phyloP scores from a whole-genome alignment of 2,113 vertebrate genomes.

The Hystrix brachyura region DNA sequence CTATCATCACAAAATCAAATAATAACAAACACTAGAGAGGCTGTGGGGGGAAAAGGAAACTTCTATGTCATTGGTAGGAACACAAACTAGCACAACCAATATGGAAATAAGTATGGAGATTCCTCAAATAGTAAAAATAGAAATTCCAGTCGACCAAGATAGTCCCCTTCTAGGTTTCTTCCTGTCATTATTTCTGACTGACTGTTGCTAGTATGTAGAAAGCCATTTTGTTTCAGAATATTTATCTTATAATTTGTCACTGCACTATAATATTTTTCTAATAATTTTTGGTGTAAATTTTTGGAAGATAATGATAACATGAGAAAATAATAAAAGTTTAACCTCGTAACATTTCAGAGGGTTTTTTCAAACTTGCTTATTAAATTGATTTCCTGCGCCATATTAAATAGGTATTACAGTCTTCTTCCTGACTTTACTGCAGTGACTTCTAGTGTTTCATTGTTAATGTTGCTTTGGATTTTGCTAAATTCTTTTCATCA shows the following conservation, averaged over 20 bases:
- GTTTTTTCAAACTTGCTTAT: slow-evolving; percentile 2
- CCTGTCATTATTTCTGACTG: slow-evolving; percentile 8
- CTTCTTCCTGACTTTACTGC: slow-evolving; percentile 46
- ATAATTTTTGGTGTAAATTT: slow-evolving; percentile 18
- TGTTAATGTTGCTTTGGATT: slow-evolving; percentile 56
- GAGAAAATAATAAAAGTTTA: slow-evolving; percentile 12
- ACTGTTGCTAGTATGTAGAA: background rate
- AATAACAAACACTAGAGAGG: background rate
- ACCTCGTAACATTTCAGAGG: background rate
- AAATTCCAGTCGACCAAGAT: background rate
- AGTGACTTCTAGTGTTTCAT: background rate
- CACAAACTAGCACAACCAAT: background rate
- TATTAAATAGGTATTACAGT: background rate
- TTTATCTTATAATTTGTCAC: slow-evolving; percentile 1
- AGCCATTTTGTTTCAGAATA: slow-evolving; percentile 21
- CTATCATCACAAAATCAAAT: background rate
- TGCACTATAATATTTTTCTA: background rate
- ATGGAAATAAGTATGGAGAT: background rate
- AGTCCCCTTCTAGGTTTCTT: background rate
- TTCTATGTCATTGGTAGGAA: background rate
- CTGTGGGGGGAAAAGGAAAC: background rate
- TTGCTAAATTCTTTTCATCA: slow-evolving; percentile 43
- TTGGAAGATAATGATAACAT: slow-evolving; percentile 6
- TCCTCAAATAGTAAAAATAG: background rate
- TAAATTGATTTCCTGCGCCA: background rate